Evolutionary conservation across 2,797 vertebrate species (phyloP).

Genomic region (Halcyon smyrnensis): DNA sequence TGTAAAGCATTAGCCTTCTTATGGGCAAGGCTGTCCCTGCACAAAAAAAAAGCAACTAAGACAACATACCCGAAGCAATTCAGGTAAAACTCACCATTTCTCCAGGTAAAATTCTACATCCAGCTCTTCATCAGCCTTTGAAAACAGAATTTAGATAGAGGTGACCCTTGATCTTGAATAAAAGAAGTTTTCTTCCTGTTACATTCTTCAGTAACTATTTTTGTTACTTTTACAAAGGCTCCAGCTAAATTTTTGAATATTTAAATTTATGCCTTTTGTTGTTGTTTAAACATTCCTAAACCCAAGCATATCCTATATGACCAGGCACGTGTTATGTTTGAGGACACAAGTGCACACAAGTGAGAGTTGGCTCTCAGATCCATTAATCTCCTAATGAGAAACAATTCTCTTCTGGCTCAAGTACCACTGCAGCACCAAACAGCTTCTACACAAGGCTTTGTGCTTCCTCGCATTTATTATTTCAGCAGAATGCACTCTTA

Average conservation of each 20-base stretch:
- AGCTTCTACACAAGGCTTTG: neutral
- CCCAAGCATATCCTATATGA: neutral
- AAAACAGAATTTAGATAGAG: neutral
- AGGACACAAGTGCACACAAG: neutral
- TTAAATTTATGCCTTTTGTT: neutral
- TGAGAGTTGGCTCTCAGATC: neutral
- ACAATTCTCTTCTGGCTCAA: neutral
- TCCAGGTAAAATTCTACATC: conserved; percentile 81
- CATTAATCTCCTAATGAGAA: neutral
- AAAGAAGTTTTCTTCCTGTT: neutral
- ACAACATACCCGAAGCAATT: neutral
- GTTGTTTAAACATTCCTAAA: neutral
- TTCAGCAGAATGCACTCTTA: neutral
- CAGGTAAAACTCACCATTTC: conserved; percentile 74
- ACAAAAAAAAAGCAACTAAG: neutral
- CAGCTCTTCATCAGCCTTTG: conserved; percentile 76
- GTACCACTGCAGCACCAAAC: neutral
- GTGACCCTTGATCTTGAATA: neutral
- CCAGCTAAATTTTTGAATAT: neutral
- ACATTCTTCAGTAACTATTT: neutral
- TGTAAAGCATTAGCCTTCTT: neutral
- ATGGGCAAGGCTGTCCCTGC: neutral
- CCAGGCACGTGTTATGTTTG: neutral
- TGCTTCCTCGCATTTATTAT: neutral
- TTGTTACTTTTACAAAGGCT: neutral